Evolutionary conservation across 2,797 vertebrate genomes (phyloP), one percentile per base, ranked within the genome.

Genomic region (Sebastes hubbsi): DNA sequence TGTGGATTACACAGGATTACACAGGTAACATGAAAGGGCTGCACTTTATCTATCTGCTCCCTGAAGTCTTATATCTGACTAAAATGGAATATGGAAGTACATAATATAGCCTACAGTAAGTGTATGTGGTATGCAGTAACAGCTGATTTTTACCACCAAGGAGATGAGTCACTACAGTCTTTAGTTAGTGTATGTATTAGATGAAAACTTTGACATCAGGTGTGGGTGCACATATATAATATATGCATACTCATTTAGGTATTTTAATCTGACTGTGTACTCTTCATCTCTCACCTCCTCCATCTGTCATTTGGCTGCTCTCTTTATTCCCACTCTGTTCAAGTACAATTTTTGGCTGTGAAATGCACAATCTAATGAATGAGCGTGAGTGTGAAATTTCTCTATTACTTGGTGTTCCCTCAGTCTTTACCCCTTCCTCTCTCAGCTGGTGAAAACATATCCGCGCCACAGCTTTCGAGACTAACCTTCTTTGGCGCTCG

Each of bases 321-420:
- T 69, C 14, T 76, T 70, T 73, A 78, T 72, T 76, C 78, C 65
- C 71, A 52, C 14, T 58, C 16, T 72, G 63, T 76, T 79, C n/a
- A 63, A 49, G 18, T 71, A 20, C 0, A 52, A 12, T 66, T 30
- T 67, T 60, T 56, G 29, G 46, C 83, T 71, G 71, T 72, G 72
- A 82, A 85, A 81, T 82, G 67, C 71, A 36, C 49, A 62, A 12
- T 72, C 36, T 79, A 63, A 84, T 61, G n/a, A 82, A 84, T 60
- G n/a, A 82, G 52, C 73, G 9, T 20, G 1, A 62, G 32, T 78
- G 71, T 74, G 32, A 85, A 58, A 68, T 78, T 20, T 30, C 27
- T 80, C 54, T 70, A 30, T 83, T 80, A 63, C 54, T 69, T 70
- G 42, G 36, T 22, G 27, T 73, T 71, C 32, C 61, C 58, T 66